phyloP scores from a whole-genome alignment of 1,140 invertebrate genomes.

The Sipha flava region DNA sequence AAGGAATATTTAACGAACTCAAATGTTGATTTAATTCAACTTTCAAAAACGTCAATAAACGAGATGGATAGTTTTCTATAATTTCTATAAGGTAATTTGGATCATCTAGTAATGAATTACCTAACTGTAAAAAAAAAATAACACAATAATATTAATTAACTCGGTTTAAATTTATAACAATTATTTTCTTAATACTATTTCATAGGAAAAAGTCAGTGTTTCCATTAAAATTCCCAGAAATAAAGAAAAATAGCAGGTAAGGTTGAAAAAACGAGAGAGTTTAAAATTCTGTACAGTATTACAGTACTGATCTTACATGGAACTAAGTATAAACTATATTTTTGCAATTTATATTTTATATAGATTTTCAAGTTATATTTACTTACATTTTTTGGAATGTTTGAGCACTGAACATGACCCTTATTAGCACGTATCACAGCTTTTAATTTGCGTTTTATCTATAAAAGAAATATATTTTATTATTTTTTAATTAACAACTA shows the following conservation, averaged over 20 bases:
- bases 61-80: conserved; percentile 1
- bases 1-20: conserved; percentile 9
- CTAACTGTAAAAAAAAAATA: background rate
- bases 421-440: background rate
- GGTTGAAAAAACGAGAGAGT: too few relatives aligned
- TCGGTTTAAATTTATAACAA: too few relatives aligned
- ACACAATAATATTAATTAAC: too few relatives aligned
- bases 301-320: too few relatives aligned
- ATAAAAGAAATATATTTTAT: background rate
- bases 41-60: conserved; percentile 10
- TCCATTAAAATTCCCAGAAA: too few relatives aligned
- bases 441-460: conserved; percentile 17
- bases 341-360: background rate
- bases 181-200: too few relatives aligned
- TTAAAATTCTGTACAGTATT: too few relatives aligned
- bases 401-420: background rate
- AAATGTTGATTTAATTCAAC: background rate
- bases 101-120: background rate
- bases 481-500: background rate
- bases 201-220: too few relatives aligned
- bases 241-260: too few relatives aligned
- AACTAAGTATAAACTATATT: too few relatives aligned
- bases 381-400: conserved; percentile 11
- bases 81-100: background rate
- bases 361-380: background rate